Evolutionary conservation across 2,888 invertebrate genomes (phyloP).

Genomic region (Hemaris fuciformis): DNA sequence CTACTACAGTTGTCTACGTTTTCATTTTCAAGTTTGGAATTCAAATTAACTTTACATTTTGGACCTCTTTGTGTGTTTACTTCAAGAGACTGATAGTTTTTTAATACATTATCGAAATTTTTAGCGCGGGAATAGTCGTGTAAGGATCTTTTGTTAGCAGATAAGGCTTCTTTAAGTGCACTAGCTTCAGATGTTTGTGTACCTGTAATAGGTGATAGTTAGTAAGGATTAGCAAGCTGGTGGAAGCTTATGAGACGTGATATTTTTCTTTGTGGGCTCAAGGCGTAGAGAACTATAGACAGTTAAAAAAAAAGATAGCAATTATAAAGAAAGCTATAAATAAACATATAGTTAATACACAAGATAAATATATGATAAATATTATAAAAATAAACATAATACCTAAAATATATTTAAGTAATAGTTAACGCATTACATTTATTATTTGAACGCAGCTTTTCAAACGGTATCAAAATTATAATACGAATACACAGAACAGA

Average conservation of each 20-base stretch:
- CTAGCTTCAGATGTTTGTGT: constrained; percentile 24
- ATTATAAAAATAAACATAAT: too few species aligned
- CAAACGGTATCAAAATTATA: too few species aligned
- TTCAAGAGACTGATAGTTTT: constrained; percentile 44
- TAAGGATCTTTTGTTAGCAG: constrained; percentile 48
- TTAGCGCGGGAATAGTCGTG: constrained; percentile 58
- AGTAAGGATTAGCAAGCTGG: constrained; percentile 33
- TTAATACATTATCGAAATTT: constrained; percentile 54
- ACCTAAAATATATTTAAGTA: too few species aligned
- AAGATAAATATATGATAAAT: too few species aligned
- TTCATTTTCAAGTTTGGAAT: constrained; percentile 34
- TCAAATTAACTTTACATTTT: constrained; percentile 65
- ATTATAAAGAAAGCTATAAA: too few species aligned
- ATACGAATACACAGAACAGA: too few species aligned
- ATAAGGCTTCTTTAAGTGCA: constrained; percentile 33
- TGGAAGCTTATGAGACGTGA: constrained; percentile 18
- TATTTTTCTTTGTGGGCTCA: not conserved
- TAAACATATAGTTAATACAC: too few species aligned
- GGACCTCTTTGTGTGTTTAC: constrained; percentile 31
- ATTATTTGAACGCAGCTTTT: too few species aligned
- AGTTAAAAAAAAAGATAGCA: not conserved
- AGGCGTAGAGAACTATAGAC: constrained; percentile 14
- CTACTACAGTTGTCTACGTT: constrained; percentile 38
- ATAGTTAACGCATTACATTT: too few species aligned
- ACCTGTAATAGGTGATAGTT: constrained; percentile 23